Percentiles rank a stretch among this genome's conserved stretches.
Evolutionary conservation across 2,113 vertebrate species (phyloP).

Genomic region (Labeo catla): DNA sequence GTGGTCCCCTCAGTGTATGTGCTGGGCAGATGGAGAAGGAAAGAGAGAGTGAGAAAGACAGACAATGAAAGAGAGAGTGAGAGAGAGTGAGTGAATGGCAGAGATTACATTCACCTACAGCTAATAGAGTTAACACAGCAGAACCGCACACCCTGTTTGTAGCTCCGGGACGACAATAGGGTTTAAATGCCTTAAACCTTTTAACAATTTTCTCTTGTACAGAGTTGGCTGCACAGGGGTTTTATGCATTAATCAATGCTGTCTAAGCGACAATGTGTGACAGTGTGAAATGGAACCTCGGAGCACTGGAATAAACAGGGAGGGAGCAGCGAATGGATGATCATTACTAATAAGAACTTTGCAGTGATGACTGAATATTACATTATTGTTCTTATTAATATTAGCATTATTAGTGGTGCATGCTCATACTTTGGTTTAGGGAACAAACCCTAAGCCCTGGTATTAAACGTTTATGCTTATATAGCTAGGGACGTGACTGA

Average conservation of each 20-base stretch:
- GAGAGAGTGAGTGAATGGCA: slow-evolving; percentile 11
- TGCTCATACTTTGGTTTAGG: background rate
- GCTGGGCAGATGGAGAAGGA: slow-evolving; percentile 45
- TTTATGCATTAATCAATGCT: slow-evolving; percentile 57
- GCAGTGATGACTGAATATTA: background rate
- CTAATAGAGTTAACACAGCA: slow-evolving; percentile 52
- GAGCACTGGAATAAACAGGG: slow-evolving; percentile 34
- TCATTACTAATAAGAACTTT: slow-evolving; percentile 41
- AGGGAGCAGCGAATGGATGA: slow-evolving; percentile 41
- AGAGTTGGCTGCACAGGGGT: slow-evolving; percentile 41
- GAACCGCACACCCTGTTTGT: slow-evolving; percentile 60
- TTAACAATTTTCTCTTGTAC: slow-evolving; percentile 65
- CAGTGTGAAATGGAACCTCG: slow-evolving; percentile 48
- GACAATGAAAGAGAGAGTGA: slow-evolving; percentile 7
- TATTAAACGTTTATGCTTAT: background rate
- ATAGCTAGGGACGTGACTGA: background rate
- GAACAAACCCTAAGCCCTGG: background rate
- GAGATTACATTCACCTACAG: slow-evolving; percentile 54
- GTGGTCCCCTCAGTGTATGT: slow-evolving; percentile 29
- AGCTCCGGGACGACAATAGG: slow-evolving; percentile 69
- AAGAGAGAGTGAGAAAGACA: slow-evolving; percentile 22
- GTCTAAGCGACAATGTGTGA: slow-evolving; percentile 47
- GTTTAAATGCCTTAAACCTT: slow-evolving; percentile 63
- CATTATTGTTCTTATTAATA: slow-evolving; percentile 1
- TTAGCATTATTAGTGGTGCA: background rate